phyloP scores from a whole-genome alignment of 2,888 invertebrate genomes.

The Linnaemya tessellans region DNA sequence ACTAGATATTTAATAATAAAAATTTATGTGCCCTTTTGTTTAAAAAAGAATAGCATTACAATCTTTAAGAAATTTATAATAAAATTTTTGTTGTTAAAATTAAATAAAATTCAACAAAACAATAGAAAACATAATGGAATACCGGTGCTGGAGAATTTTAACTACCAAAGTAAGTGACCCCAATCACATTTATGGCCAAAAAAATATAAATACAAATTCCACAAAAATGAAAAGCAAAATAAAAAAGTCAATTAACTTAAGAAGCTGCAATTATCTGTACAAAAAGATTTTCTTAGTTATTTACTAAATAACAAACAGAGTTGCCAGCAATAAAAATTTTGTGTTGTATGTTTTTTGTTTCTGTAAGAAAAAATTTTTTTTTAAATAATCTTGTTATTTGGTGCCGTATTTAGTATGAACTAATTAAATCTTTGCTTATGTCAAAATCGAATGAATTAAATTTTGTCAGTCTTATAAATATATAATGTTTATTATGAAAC shows the following conservation, averaged over 20 bases:
- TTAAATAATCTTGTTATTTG: too few species aligned
- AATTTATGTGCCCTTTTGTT: background rate
- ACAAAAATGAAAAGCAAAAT: constrained; percentile 12
- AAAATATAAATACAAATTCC: constrained; percentile 62
- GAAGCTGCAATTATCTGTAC: constrained; percentile 47
- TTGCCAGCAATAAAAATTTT: constrained; percentile 20
- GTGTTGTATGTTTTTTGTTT: background rate
- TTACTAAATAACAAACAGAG: constrained; percentile 24
- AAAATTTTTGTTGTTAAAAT: constrained; percentile 16
- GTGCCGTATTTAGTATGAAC: too few species aligned
- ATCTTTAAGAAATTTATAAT: background rate
- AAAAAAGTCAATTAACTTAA: constrained; percentile 34
- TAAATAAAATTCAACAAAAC: constrained; percentile 9
- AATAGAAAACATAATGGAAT: constrained; percentile 80
- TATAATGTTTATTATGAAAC: too few species aligned
- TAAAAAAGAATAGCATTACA: background rate
- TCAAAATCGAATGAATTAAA: background rate
- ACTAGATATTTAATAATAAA: background rate
- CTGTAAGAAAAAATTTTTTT: background rate
- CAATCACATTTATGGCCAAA: constrained; percentile 74
- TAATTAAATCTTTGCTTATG: too few species aligned
- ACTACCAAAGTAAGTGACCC: constrained; percentile 83
- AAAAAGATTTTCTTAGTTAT: constrained; percentile 8
- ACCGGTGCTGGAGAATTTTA: constrained; percentile 83
- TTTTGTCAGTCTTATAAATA: too few species aligned